Percentiles rank a stretch among this genome's conserved stretches.
These are phyloP conservation scores for Stichodactyla mertensii DNA, from an alignment of 64 coral and sea anemone species.

Conservation along the genomic window DNA sequence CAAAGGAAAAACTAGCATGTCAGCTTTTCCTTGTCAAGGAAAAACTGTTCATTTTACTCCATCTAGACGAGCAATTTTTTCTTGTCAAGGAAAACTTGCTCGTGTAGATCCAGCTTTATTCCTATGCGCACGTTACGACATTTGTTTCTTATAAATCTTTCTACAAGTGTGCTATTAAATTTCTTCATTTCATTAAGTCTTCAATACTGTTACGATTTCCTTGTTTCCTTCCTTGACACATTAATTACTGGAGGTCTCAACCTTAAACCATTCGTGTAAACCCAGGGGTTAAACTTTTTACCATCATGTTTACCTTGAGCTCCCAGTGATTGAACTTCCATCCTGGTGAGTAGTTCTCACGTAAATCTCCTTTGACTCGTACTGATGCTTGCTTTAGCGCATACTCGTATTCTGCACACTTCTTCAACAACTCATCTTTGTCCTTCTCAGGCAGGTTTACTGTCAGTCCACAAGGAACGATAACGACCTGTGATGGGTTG, in stretches of 20 bases:
- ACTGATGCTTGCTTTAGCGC: constrained; percentile 51
- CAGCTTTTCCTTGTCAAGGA: no score
- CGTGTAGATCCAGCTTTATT: no score
- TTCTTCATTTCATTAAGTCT: not conserved
- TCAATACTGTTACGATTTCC: not conserved
- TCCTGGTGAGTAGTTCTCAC: constrained; percentile 90
- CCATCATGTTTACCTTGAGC: constrained; percentile 58
- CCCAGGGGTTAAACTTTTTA: not conserved
- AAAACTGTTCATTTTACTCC: no score
- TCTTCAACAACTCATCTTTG: constrained; percentile 49
- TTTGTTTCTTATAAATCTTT: not conserved
- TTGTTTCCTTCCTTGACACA: not conserved
- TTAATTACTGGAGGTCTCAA: not conserved
- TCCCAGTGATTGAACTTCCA: constrained; percentile 99
- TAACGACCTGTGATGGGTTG: constrained; percentile 50
- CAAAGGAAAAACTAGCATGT: no score
- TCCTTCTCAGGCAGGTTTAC: constrained; percentile 59
- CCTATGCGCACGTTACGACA: not conserved
- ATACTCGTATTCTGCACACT: constrained; percentile 63
- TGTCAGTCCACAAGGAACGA: constrained; percentile 88
- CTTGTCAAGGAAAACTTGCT: no score
- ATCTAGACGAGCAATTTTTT: no score
- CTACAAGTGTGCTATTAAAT: not conserved
- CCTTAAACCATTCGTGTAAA: not conserved
- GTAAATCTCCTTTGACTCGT: constrained; percentile 70